phyloP scores from a whole-genome alignment of 2,888 invertebrate genomes.

The Eudemis profundana region DNA sequence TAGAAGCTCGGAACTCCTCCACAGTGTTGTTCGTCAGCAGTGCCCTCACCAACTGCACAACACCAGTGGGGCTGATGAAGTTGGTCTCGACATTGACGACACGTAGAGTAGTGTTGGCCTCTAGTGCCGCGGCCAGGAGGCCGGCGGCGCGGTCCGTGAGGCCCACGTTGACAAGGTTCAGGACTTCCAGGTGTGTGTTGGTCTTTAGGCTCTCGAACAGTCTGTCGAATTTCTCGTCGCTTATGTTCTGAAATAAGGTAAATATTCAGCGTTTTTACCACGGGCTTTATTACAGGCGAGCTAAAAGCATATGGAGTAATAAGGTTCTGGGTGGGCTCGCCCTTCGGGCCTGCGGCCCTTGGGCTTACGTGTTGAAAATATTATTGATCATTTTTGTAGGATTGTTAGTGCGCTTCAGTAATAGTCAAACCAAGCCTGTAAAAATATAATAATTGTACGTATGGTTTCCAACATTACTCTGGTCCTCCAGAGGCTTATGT shows the following conservation, averaged over 20 bases:
- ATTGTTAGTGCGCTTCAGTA: no score
- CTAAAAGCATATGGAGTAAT: no score
- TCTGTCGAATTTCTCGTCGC: conserved; percentile 96
- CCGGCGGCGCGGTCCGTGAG: conserved; percentile 95
- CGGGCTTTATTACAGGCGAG: no score
- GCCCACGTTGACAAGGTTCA: conserved; percentile 97
- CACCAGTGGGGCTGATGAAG: conserved; percentile 95
- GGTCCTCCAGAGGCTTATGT: no score
- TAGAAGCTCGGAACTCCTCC: conserved; percentile 97
- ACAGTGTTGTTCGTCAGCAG: conserved; percentile 94
- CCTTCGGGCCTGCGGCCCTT: no score
- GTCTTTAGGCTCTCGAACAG: conserved; percentile 94
- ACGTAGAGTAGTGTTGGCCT: conserved; percentile 91
- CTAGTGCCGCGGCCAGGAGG: conserved; percentile 92
- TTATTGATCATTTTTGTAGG: no score
- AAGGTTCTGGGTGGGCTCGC: no score
- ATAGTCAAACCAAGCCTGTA: no score
- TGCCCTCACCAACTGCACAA: conserved; percentile 94
- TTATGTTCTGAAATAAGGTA: conserved; percentile 95
- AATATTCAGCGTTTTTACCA: no score
- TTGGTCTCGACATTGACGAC: conserved; percentile 98
- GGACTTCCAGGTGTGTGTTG: conserved; percentile 96
- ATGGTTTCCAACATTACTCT: no score
- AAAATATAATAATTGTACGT: no score
- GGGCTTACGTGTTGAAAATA: no score